These are phyloP conservation scores for Corythaixoides concolor DNA, from an alignment of 2,113 vertebrate genomes.

Conservation along the genomic window DNA sequence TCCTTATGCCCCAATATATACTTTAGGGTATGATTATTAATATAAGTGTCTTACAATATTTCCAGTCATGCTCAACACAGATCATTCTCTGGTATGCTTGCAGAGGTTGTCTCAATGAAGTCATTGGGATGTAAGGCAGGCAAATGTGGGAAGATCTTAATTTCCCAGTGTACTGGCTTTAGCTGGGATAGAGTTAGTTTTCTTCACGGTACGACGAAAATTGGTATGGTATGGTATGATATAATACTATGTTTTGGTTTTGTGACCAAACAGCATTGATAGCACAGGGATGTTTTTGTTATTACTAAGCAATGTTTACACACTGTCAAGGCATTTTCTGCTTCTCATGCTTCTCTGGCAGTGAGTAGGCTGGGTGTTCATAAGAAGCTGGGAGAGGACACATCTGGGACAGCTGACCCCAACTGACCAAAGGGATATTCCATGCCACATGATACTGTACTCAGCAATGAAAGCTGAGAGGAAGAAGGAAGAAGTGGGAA, in stretches of 20 bases:
- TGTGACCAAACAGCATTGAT: background rate
- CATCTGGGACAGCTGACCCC: fast-evolving
- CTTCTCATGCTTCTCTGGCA: background rate
- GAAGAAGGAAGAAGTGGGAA: background rate
- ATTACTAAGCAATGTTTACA: background rate
- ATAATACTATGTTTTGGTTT: background rate
- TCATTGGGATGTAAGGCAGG: background rate
- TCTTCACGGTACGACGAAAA: background rate
- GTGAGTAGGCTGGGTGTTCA: background rate
- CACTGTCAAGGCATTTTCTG: background rate
- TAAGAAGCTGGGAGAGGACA: background rate
- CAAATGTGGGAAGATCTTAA: background rate
- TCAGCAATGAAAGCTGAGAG: background rate
- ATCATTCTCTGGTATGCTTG: background rate
- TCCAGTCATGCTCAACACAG: background rate
- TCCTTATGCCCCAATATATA: background rate
- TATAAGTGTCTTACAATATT: background rate
- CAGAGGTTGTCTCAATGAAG: background rate
- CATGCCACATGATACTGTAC: fast-evolving
- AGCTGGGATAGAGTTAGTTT: background rate
- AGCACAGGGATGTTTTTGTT: background rate
- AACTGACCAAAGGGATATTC: background rate
- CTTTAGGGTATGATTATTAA: background rate
- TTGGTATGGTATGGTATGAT: background rate
- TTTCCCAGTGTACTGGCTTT: background rate